Conservation (phyloP, 2,888 invertebrate species). For the Heptascelio sp. region DNA sequence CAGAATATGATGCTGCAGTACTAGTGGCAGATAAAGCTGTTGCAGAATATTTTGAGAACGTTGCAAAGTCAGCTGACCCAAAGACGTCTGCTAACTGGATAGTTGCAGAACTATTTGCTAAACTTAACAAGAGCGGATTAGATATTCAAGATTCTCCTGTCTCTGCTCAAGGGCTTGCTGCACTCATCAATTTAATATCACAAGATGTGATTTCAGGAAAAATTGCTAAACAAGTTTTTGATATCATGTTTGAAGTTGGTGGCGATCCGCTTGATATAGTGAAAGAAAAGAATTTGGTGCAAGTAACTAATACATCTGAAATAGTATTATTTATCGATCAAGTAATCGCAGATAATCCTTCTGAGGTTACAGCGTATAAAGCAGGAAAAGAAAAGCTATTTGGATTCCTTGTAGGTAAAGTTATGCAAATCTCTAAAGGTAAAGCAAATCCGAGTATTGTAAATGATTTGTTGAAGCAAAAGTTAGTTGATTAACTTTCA, state of each 20-base stretch:
- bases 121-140: slow-evolving; percentile 38
- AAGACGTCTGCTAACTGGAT: slow-evolving; percentile 41
- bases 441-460: slow-evolving; percentile 43
- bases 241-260: slow-evolving; percentile 50
- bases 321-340: slow-evolving; percentile 27
- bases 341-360: slow-evolving; percentile 42
- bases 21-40: slow-evolving; percentile 34
- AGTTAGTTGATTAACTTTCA: too few species aligned
- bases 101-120: slow-evolving; percentile 37
- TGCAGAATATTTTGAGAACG: slow-evolving; percentile 51
- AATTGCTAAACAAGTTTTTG: slow-evolving; percentile 48
- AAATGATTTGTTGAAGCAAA: too few species aligned
- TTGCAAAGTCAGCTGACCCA: slow-evolving; percentile 39
- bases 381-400: slow-evolving; percentile 35
- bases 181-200: slow-evolving; percentile 34
- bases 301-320: slow-evolving; percentile 35
- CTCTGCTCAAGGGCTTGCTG: slow-evolving; percentile 32
- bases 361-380: slow-evolving; percentile 46
- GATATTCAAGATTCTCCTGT: slow-evolving; percentile 42
- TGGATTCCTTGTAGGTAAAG: slow-evolving; percentile 47
- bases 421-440: slow-evolving; percentile 37
- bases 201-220: slow-evolving; percentile 47
- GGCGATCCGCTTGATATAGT: slow-evolving; percentile 29
- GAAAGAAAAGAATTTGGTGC: slow-evolving; percentile 44
- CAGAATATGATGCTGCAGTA: slow-evolving; percentile 48